A percentile compares a stretch with the other conserved stretches of the same genome.
These are phyloP conservation scores for Blennius ocellaris DNA, from an alignment of 2,113 vertebrate species.

Conservation along the genomic window DNA sequence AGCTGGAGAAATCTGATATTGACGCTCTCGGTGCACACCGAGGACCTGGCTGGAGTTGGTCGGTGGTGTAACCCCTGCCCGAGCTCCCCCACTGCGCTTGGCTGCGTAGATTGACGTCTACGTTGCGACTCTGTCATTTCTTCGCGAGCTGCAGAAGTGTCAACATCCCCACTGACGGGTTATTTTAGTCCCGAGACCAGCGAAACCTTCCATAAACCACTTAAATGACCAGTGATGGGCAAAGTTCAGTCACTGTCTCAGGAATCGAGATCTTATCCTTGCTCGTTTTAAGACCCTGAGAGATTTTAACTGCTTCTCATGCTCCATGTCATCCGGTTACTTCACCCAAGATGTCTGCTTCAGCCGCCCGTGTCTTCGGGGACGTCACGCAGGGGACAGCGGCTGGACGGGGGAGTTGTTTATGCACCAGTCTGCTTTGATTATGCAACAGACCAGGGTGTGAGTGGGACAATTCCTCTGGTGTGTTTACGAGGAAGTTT, in stretches of 20 bases:
- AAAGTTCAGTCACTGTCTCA: slow-evolving; percentile 15
- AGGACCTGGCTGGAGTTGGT: slow-evolving; percentile 32
- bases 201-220: slow-evolving; percentile 9
- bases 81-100: slow-evolving; percentile 29
- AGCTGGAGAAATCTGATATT: slow-evolving; percentile 37
- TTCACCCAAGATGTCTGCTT: neutral
- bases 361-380: slow-evolving; percentile 9
- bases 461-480: slow-evolving; percentile 48
- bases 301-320: slow-evolving; percentile 40
- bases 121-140: slow-evolving; percentile 18
- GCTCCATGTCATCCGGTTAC: slow-evolving; percentile 38
- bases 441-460: slow-evolving; percentile 61
- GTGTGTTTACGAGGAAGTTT: slow-evolving; percentile 67
- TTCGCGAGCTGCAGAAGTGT: neutral
- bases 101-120: slow-evolving; percentile 41
- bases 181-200: slow-evolving; percentile 32
- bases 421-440: slow-evolving; percentile 42
- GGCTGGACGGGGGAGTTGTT: slow-evolving; percentile 38
- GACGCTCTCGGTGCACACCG: slow-evolving; percentile 2
- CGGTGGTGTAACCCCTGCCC: neutral
- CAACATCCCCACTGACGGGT: slow-evolving; percentile 21
- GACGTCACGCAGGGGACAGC: slow-evolving; percentile 15
- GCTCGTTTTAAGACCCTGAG: slow-evolving; percentile 8
- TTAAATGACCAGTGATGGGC: slow-evolving; percentile 18
- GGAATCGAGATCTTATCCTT: slow-evolving; percentile 35